These are phyloP conservation scores for Podilymbus podiceps DNA, from an alignment of 2,113 vertebrate genomes.

Conservation along the genomic window DNA sequence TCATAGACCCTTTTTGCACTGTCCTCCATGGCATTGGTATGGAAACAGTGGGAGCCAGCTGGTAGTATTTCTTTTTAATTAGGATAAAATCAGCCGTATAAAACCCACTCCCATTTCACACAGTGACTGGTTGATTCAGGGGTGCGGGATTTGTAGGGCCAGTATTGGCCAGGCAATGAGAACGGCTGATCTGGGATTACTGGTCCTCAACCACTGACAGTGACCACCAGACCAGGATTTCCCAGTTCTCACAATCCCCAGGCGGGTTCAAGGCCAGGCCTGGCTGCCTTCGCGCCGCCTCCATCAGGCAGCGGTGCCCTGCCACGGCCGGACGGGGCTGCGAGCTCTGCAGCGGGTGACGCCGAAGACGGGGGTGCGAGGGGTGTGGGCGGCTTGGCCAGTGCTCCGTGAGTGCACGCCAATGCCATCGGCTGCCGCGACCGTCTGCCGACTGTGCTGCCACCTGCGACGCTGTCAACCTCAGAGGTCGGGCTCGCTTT, in stretches of 20 bases:
- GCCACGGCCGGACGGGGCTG: fast-evolving
- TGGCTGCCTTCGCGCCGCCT: fast-evolving
- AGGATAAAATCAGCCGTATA: neutral
- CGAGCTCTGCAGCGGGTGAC: fast-evolving
- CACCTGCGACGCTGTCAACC: neutral
- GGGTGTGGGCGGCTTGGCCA: fast-evolving
- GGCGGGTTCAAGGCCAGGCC: neutral
- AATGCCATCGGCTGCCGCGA: neutral
- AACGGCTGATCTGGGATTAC: neutral
- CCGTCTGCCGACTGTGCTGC: neutral
- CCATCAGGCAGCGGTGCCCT: neutral
- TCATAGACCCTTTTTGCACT: neutral
- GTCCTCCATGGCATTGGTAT: neutral
- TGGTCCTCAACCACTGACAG: fast-evolving
- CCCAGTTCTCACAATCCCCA: neutral
- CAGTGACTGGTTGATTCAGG: neutral
- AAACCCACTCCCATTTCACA: fast-evolving
- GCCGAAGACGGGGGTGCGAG: fast-evolving
- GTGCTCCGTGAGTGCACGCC: fast-evolving
- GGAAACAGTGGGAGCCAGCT: neutral
- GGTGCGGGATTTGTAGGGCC: neutral
- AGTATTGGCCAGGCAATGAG: fast-evolving
- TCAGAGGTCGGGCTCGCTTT: neutral
- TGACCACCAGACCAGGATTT: neutral
- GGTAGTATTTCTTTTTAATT: neutral